Evolutionary conservation across 2,888 invertebrate species (phyloP).

Genomic region (Steinernema hermaphroditum): DNA sequence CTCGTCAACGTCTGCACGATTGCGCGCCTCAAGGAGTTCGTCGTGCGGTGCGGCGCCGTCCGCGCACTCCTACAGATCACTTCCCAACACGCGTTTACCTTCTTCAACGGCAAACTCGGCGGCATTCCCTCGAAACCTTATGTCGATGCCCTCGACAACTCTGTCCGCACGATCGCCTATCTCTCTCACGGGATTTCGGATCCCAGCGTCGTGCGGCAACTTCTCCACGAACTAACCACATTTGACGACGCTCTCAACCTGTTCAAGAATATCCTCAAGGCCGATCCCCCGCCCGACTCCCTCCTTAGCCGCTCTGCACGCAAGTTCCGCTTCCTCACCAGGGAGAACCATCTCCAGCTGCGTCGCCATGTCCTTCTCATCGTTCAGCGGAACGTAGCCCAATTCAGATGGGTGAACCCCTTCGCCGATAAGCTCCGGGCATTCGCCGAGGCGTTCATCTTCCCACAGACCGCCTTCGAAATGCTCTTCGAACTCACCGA

Average conservation of each 20-base stretch:
- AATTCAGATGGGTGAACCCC: neutral
- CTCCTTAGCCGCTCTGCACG: neutral
- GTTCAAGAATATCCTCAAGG: neutral
- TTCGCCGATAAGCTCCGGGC: neutral
- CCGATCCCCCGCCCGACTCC: neutral
- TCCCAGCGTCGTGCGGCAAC: neutral
- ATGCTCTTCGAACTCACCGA: conserved; percentile 3
- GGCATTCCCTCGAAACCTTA: neutral
- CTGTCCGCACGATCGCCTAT: conserved; percentile 6
- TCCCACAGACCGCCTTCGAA: conserved; percentile 4
- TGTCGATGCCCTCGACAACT: conserved; percentile 14
- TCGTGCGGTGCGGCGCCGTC: neutral
- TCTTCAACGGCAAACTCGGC: neutral
- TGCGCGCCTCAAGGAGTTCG: neutral
- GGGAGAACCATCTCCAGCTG: neutral
- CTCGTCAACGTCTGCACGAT: neutral
- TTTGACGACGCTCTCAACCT: neutral
- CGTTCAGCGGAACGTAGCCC: neutral
- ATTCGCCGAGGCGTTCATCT: neutral
- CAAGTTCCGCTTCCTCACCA: conserved; percentile 7
- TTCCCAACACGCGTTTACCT: neutral
- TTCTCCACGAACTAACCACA: neutral
- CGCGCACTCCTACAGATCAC: neutral
- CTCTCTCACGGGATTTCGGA: neutral
- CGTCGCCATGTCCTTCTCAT: conserved; percentile 13